Conservation (phyloP, 2,797 vertebrate species). For the Erpetoichthys calabaricus region DNA sequence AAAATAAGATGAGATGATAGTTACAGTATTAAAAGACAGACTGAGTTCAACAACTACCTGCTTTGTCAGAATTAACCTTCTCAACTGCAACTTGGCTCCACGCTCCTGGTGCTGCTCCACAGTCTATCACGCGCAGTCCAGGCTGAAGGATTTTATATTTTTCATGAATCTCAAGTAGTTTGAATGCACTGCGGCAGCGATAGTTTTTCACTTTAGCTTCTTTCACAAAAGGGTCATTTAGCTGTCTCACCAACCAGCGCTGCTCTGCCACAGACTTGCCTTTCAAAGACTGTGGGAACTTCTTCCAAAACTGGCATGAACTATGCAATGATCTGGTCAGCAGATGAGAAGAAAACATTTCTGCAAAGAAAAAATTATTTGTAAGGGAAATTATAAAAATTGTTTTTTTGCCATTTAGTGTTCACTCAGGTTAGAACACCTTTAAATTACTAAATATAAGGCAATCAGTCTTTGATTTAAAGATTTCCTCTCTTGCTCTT, state of each 20-base stretch:
- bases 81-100: conserved; percentile 85
- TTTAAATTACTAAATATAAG: too few relatives aligned
- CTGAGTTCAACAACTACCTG: conserved; percentile 33
- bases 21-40: too few relatives aligned
- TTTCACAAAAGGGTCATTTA: conserved; percentile 78
- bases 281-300: conserved; percentile 25
- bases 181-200: conserved; percentile 87
- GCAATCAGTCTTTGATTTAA: too few relatives aligned
- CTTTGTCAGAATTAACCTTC: conserved; percentile 66
- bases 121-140: conserved; percentile 72
- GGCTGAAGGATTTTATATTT: conserved; percentile 57
- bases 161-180: conserved; percentile 74
- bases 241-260: conserved; percentile 65
- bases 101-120: conserved; percentile 81
- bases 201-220: conserved; percentile 55
- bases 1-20: too few relatives aligned
- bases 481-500: too few relatives aligned
- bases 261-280: conserved; percentile 51
- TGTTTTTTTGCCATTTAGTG: too few relatives aligned
- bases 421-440: too few relatives aligned
- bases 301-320: conserved; percentile 28
- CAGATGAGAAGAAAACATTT: background rate
- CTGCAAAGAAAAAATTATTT: background rate
- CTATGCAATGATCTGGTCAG: conserved; percentile 36
- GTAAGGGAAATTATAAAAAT: too few relatives aligned